Evolutionary conservation across 2,797 vertebrate species (phyloP), one percentile per base, ranked within the genome.

Genomic region (Sciurus vulgaris): DNA sequence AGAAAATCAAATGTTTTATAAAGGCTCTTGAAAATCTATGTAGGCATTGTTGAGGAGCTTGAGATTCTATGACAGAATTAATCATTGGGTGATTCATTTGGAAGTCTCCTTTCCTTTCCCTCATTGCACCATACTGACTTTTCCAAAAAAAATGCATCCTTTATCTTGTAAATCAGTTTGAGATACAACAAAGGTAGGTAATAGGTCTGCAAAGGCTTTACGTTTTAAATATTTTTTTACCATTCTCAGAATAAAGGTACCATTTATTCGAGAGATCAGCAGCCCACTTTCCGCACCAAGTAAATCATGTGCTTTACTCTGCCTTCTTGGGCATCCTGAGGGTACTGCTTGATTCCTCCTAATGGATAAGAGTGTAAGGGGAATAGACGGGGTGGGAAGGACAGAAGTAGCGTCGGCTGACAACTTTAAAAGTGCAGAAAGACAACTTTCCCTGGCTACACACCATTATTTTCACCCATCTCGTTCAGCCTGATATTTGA

Each of bases 371-470:
- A 38, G 2, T 38, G 38, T 35, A 28, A 0, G 0, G 67, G 28
- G 30, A 17, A 5, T 17, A 24, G 14, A 1, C 2, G 35, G 28
- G 8, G 7, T 4, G 14, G 8, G 26, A 47, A 13, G 1, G 4
- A 7, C 7, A 59, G n/a, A 38, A 73, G 28, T 1, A 2, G 1
- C 61, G 28, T 11, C 24, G 61, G 17, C 47, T 3, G 33, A 33
- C 56, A n/a, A 44, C 1, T 14, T 44, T 41, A 24, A 18, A 73
- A 47, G 4, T 1, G 3, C 4, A n/a, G 59, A 33, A 63, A n/a
- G 24, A 38, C 33, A 30, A 12, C 15, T 17, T 79, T 93, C 22
- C 26, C 28, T 28, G 14, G 4, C 44, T 9, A 2, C 1, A 5
- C 1, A 12, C 72, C 3, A 12, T 35, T 41, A 18, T 89, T 54